These are phyloP conservation scores for Cyphomyrus plagiostoma DNA, from an alignment of 2,113 vertebrate species.

Conservation along the genomic window DNA sequence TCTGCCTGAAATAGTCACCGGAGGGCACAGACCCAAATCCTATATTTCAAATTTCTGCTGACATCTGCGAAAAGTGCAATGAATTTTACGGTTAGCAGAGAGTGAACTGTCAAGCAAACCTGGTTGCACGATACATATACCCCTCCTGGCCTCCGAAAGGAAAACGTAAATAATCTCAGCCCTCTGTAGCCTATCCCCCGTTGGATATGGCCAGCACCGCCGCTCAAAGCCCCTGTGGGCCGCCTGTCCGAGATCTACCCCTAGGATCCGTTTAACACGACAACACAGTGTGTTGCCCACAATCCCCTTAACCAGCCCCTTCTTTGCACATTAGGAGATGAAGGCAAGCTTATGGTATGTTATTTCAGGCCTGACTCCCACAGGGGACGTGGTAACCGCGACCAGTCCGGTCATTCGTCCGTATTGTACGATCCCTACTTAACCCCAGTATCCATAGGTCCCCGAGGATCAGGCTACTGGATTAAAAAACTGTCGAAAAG, in stretches of 20 bases:
- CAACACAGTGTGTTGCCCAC: constrained; percentile 22
- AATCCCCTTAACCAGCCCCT: constrained; percentile 17
- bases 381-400: constrained; percentile 1
- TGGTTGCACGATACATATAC: neutral
- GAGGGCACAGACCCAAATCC: neutral
- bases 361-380: constrained; percentile 46
- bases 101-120: neutral
- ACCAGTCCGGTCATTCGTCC: neutral
- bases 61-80: neutral
- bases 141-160: neutral
- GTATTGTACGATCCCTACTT: neutral
- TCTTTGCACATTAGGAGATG: constrained; percentile 39
- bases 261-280: constrained; percentile 16
- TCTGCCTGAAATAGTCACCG: neutral
- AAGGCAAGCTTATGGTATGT: constrained; percentile 42
- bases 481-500: neutral
- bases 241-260: neutral
- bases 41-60: neutral
- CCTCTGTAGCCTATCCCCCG: neutral
- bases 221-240: neutral
- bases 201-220: neutral
- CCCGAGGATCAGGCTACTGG: constrained; percentile 3
- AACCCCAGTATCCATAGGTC: neutral
- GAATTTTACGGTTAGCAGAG: neutral
- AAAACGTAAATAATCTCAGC: neutral